Evolutionary conservation across 2,113 vertebrate species (phyloP).

Genomic region (Platysternon megacephalum): DNA sequence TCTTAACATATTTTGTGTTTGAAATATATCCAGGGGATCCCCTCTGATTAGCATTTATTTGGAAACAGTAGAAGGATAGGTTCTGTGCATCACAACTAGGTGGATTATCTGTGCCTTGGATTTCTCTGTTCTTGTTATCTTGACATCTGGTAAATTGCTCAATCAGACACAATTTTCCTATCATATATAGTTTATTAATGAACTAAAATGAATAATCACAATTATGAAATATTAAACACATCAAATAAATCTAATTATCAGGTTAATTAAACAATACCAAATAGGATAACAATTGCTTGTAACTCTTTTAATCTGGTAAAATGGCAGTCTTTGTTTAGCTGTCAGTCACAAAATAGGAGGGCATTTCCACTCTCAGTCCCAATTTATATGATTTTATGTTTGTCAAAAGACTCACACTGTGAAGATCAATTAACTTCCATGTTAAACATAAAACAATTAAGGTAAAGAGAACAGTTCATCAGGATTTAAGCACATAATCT

Average conservation of each 20-base stretch:
- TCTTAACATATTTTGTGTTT: neutral
- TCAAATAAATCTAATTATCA: neutral
- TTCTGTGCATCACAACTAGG: neutral
- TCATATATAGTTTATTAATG: neutral
- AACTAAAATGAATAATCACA: too few relatives aligned
- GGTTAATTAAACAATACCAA: neutral
- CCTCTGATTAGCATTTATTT: neutral
- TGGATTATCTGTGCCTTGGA: neutral
- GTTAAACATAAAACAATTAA: neutral
- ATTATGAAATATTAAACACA: neutral
- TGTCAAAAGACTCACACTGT: neutral
- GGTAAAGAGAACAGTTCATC: neutral
- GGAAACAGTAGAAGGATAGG: neutral
- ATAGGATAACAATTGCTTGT: neutral
- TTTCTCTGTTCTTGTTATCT: neutral
- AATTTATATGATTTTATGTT: neutral
- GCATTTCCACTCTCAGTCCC: neutral
- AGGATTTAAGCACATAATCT: neutral
- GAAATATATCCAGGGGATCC: neutral
- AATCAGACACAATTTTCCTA: neutral
- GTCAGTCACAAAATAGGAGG: neutral
- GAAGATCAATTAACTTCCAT: neutral
- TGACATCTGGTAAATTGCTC: neutral
- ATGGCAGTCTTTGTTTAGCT: neutral
- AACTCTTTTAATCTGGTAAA: neutral